These are phyloP conservation scores for Chondrilla cf. caribensis DNA, from an alignment of 37 sponge, comb jelly and placozoan species.

Conservation along the genomic window DNA sequence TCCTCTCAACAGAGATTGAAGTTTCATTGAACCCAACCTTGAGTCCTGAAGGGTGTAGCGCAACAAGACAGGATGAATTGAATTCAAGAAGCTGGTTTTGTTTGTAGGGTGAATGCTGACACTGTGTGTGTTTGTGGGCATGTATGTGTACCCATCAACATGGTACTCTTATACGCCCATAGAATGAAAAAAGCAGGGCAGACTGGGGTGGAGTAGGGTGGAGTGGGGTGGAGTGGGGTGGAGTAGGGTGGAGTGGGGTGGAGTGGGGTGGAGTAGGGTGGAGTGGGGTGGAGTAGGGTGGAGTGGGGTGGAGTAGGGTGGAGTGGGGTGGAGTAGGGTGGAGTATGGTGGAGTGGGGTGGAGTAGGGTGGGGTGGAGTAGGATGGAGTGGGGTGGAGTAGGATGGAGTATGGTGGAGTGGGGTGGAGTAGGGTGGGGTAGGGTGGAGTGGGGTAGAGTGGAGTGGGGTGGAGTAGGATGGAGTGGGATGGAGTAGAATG, in stretches of 20 bases:
- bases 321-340: neutral
- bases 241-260: neutral
- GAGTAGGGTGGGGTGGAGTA: neutral
- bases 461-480: neutral
- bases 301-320: neutral
- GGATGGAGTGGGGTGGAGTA: neutral
- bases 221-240: neutral
- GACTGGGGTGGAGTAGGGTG: neutral
- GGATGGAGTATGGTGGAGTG: neutral
- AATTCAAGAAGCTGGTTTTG: too few species aligned
- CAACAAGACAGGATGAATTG: neutral
- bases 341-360: neutral
- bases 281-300: neutral
- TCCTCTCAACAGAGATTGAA: neutral
- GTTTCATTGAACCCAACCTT: neutral
- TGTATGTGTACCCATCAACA: too few species aligned
- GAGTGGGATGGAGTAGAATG: neutral
- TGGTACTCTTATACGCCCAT: neutral
- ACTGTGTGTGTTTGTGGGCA: too few species aligned
- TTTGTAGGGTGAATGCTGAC: too few species aligned
- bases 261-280: neutral
- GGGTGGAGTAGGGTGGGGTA: neutral
- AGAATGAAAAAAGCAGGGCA: neutral
- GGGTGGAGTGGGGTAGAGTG: neutral
- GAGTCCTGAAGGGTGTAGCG: neutral